Conservation (phyloP, 2,113 vertebrate genomes). For the Pristiophorus japonicus region DNA sequence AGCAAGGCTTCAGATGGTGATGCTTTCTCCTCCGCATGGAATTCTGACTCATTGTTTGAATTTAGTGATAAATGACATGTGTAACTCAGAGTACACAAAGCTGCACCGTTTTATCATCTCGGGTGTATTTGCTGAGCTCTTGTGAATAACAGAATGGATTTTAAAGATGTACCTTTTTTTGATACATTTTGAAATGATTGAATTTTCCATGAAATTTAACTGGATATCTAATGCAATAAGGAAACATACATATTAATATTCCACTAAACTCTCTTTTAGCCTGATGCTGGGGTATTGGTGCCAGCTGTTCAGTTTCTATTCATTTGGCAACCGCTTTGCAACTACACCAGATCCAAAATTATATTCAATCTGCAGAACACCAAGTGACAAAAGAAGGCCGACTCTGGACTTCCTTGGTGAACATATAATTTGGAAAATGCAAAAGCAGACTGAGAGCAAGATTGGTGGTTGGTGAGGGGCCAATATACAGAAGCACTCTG, state of each 20-base stretch:
- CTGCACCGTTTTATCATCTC: neutral
- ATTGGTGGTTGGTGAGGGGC: neutral
- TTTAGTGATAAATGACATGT: conserved; percentile 1
- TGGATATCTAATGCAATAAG: neutral
- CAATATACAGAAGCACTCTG: neutral
- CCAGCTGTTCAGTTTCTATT: neutral
- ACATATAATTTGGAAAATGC: neutral
- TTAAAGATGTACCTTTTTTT: neutral
- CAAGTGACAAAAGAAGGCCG: neutral
- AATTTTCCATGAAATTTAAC: neutral
- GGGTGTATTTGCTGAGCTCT: neutral
- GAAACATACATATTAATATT: conserved; percentile 27
- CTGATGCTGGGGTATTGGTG: neutral
- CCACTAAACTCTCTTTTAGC: neutral
- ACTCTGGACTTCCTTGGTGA: neutral
- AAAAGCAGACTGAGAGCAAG: neutral
- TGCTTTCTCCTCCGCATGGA: neutral
- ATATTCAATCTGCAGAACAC: neutral
- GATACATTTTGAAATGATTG: neutral
- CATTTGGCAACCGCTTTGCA: neutral
- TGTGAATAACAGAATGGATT: conserved; percentile 9
- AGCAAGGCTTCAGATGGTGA: conserved; percentile 19
- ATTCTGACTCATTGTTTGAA: conserved; percentile 33
- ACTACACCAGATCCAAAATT: neutral
- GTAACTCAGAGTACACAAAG: neutral